Percentiles rank a stretch among this genome's conserved stretches.
Conservation (phyloP, 2,113 vertebrate species). For the human region GRCh38 chr1:186272501-186273000, state of each 20-base stretch:
- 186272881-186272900: not conserved
- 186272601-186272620: not conserved
- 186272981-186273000: not conserved
- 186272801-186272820: not conserved
- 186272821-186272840: not conserved
- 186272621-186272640: not conserved
- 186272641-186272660: slow-evolving; percentile 10
- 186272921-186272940: not conserved
- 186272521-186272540: too few relatives aligned
- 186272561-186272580: not conserved
- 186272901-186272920: not conserved
- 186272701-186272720: slow-evolving; percentile 61
- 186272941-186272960: fast-evolving
- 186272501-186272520: not conserved
- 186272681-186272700: not conserved
- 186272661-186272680: not conserved
- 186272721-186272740: slow-evolving; percentile 72
- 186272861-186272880: not conserved
- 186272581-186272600: not conserved
- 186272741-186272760: slow-evolving; percentile 38
- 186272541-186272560: not conserved
- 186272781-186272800: not conserved
- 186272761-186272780: not conserved
- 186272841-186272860: not conserved
- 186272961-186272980: not conserved